Evolutionary conservation across 1,140 invertebrate species (phyloP).

Genomic region (Drosophila azteca): DNA sequence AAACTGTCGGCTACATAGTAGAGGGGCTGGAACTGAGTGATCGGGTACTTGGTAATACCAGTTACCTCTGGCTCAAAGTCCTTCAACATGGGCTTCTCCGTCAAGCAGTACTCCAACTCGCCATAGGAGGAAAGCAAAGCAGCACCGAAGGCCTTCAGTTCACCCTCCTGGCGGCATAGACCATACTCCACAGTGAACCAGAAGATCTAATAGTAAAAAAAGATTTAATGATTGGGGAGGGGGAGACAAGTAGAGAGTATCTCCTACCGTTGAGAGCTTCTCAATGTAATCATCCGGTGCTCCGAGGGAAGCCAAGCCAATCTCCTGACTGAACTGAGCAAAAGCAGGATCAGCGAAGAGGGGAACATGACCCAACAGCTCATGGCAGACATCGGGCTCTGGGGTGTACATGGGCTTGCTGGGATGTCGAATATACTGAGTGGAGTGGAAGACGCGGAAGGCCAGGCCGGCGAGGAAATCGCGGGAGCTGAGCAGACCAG

Average conservation of each 20-base stretch:
- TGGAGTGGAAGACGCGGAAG: conserved; percentile 99
- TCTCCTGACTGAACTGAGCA: conserved; percentile 99
- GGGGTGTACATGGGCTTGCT: conserved; percentile 98
- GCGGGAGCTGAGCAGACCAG: conserved; percentile 97
- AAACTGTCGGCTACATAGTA: conserved; percentile 98
- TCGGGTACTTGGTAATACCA: conserved; percentile 95
- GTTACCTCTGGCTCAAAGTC: conserved; percentile 95
- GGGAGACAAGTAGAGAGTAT: conserved; percentile 7
- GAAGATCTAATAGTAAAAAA: conserved; percentile 90
- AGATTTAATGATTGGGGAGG: neutral
- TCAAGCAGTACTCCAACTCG: conserved; percentile 96
- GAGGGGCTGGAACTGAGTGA: conserved; percentile 97
- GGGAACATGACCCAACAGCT: conserved; percentile 97
- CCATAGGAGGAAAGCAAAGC: conserved; percentile 98
- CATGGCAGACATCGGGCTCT: conserved; percentile 98
- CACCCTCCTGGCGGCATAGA: conserved; percentile 94
- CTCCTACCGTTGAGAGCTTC: conserved; percentile 96
- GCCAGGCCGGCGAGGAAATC: conserved; percentile 99
- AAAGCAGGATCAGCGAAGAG: conserved; percentile 98
- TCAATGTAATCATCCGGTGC: conserved; percentile 98
- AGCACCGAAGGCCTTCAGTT: conserved; percentile 97
- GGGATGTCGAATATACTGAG: conserved; percentile 98
- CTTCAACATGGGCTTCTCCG: conserved; percentile 92
- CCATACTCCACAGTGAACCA: conserved; percentile 99
- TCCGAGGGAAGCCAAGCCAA: conserved; percentile 96